Base-by-base conservation (phyloP, 2,888 invertebrate species). In the Calliphora vomitoria region DNA sequence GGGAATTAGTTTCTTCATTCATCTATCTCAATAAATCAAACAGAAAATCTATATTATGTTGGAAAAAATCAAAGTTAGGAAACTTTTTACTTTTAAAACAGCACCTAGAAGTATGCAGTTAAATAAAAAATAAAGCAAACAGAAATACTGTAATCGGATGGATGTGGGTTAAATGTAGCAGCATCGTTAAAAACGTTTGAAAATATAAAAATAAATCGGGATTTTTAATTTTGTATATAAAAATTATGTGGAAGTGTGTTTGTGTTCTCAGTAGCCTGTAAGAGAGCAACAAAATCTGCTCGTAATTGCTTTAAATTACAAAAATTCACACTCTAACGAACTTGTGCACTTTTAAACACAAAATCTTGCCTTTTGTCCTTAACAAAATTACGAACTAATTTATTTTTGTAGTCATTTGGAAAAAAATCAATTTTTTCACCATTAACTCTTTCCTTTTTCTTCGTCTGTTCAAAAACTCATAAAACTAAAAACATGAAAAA, bases 41-140 rank as follows among this genome's bases (percentile, higher is more conserved):
- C 31, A 25, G 5, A 25, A 68, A 68, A 44, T 35, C 35, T 35
- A 35, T 35, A 35, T 35, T 35, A 35, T 6, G 35, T 35, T 6
- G 4, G 35, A 35, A 35, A 35, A 4, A 4, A 35, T 44, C 66
- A 62, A 31, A 44, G 44, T 44, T 44, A 13, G 10, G 15, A 35
- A 35, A 35, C 0, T 4, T 66, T 66, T 66, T 11, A 53, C 25
- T 25, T 41, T 53, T 20, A 20, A 53, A 55, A 13, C 10, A 18
- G 18, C 60, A 47, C 60, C 69, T 69, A 15, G 69, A 79, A 47
- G 58, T 58, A 79, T 69, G 60, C 79, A 25, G 44, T 64, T 25
- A 25, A 25, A 25, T 25, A 25, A 25, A 25, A 25, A 25, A 25
- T 25, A 25, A 35, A 35, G 6, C 4, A 4, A 35, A 35, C 35